Evolutionary conservation across 1,140 invertebrate genomes (phyloP).

Genomic region (Bactericera cockerelli): DNA sequence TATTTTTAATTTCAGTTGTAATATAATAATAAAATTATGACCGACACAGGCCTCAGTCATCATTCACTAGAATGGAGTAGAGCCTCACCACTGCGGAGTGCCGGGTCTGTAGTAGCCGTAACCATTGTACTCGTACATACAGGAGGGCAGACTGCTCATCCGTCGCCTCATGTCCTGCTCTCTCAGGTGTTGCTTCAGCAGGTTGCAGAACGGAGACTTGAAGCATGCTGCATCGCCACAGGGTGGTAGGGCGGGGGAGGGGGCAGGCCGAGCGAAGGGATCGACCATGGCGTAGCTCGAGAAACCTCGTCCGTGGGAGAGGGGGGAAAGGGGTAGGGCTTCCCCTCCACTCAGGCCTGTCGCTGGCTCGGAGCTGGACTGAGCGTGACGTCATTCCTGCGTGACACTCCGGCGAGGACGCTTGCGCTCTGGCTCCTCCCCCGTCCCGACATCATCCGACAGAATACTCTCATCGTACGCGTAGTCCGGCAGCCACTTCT

Average conservation of each 20-base stretch:
- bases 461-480: slow-evolving; percentile 8
- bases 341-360: too few relatives aligned
- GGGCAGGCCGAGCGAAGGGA: too few relatives aligned
- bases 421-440: not conserved
- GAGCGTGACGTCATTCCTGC: not conserved
- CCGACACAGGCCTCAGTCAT: too few relatives aligned
- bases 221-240: not conserved
- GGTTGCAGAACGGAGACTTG: not conserved
- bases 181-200: not conserved
- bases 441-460: not conserved
- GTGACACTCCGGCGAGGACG: not conserved
- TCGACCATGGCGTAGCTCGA: too few relatives aligned
- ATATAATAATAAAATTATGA: too few relatives aligned
- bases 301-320: too few relatives aligned
- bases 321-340: too few relatives aligned
- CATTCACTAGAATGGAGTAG: too few relatives aligned
- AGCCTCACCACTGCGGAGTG: too few relatives aligned
- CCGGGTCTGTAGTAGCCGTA: not conserved
- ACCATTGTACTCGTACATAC: not conserved
- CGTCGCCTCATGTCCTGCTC: not conserved
- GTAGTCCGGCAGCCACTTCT: slow-evolving; percentile 51
- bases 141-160: not conserved
- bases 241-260: not conserved
- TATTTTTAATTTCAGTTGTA: too few relatives aligned
- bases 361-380: too few relatives aligned